Evolutionary conservation across 2,888 invertebrate species (phyloP).

Genomic region (Drosophila multiciliata): DNA sequence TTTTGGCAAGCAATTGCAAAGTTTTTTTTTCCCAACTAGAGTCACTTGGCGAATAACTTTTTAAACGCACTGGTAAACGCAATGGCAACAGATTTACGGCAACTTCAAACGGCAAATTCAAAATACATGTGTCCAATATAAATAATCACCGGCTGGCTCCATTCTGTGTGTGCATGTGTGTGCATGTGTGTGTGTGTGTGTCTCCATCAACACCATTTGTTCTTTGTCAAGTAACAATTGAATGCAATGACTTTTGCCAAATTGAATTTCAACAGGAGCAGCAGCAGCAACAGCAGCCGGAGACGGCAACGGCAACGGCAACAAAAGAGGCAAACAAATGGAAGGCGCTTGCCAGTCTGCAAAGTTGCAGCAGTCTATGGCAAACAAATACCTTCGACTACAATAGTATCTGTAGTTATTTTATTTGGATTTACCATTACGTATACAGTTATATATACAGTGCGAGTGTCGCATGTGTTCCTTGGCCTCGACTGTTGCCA

Average conservation of each 20-base stretch:
- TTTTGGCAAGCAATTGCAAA: slow-evolving; percentile 78
- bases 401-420: slow-evolving; percentile 1
- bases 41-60: slow-evolving; percentile 76
- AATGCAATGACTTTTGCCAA: slow-evolving; percentile 80
- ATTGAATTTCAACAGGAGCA: slow-evolving; percentile 70
- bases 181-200: slow-evolving; percentile 20
- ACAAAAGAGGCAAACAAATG: slow-evolving; percentile 60
- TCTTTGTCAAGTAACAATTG: slow-evolving; percentile 80
- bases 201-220: slow-evolving; percentile 77
- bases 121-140: slow-evolving; percentile 79
- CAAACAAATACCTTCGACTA: neutral
- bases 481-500: slow-evolving; percentile 63
- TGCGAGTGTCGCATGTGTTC: slow-evolving; percentile 59
- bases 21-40: slow-evolving; percentile 57
- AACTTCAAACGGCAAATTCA: slow-evolving; percentile 58
- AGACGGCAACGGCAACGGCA: slow-evolving; percentile 42
- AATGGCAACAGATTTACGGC: slow-evolving; percentile 62
- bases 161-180: slow-evolving; percentile 3
- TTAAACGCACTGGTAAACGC: slow-evolving; percentile 69
- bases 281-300: slow-evolving; percentile 50
- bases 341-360: slow-evolving; percentile 63
- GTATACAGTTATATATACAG: slow-evolving; percentile 1
- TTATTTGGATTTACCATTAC: neutral
- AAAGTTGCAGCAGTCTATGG: slow-evolving; percentile 36
- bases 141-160: slow-evolving; percentile 61